A percentile compares a stretch with the other conserved stretches of the same genome.
These are phyloP conservation scores for Quadriops clusia DNA, from an alignment of 2,888 invertebrate genomes.

Conservation along the genomic window DNA sequence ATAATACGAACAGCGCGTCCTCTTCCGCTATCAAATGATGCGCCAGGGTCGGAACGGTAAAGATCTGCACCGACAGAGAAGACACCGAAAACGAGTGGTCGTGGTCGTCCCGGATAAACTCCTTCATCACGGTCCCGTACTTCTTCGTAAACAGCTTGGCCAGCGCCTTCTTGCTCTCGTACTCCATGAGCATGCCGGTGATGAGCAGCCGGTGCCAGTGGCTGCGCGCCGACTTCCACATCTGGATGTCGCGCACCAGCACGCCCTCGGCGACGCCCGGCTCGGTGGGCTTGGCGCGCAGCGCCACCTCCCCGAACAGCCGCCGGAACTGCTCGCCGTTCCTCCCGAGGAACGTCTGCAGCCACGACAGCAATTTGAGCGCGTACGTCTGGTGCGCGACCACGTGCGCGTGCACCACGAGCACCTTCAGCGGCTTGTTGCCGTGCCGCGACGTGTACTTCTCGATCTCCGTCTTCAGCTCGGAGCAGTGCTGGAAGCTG, in stretches of 20 bases:
- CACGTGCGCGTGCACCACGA: slow-evolving; percentile 81
- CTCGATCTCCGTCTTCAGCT: slow-evolving; percentile 71
- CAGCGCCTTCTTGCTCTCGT: slow-evolving; percentile 81
- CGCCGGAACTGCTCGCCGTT: slow-evolving; percentile 66
- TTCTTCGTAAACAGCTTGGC: slow-evolving; percentile 78
- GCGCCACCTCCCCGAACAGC: slow-evolving; percentile 61
- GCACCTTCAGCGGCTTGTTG: slow-evolving; percentile 68
- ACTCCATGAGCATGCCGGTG: slow-evolving; percentile 90
- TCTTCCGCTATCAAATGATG: slow-evolving; percentile 83
- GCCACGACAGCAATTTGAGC: slow-evolving; percentile 79
- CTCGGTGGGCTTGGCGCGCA: slow-evolving; percentile 39
- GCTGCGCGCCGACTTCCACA: slow-evolving; percentile 91
- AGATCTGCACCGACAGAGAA: slow-evolving; percentile 89
- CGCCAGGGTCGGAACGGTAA: slow-evolving; percentile 89
- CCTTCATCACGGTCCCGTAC: slow-evolving; percentile 73
- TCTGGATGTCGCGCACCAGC: slow-evolving; percentile 68
- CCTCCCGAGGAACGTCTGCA: slow-evolving; percentile 74
- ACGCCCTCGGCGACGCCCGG: slow-evolving; percentile 56
- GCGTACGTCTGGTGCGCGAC: slow-evolving; percentile 93
- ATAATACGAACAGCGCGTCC: slow-evolving; percentile 79
- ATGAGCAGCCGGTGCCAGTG: slow-evolving; percentile 97
- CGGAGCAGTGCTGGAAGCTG: slow-evolving; percentile 64
- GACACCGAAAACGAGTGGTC: slow-evolving; percentile 92
- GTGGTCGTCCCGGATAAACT: slow-evolving; percentile 94
- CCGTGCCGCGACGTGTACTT: slow-evolving; percentile 68